phyloP scores from a whole-genome alignment of 2,113 vertebrate species.

The Hirundichthys speculiger region DNA sequence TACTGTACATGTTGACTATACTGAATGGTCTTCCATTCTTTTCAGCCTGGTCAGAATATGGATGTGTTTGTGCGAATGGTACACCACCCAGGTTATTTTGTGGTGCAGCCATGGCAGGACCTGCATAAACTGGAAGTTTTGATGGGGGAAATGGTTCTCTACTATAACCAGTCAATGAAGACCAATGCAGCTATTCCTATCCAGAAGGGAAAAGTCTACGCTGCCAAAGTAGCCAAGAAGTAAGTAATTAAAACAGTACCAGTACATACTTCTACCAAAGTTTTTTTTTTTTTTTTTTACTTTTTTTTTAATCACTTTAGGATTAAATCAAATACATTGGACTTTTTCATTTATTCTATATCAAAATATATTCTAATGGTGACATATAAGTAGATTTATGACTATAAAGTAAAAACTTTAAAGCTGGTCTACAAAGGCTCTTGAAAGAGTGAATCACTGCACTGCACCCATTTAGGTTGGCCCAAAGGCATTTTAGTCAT shows the following conservation, averaged over 20 bases:
- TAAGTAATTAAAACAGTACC: slow-evolving; percentile 48
- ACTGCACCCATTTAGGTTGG: too few species aligned
- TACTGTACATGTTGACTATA: too few species aligned
- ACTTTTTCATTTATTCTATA: too few species aligned
- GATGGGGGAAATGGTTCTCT: slow-evolving; percentile 95
- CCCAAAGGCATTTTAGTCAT: too few species aligned
- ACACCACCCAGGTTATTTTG: slow-evolving; percentile 93
- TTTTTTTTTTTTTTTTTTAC: neutral
- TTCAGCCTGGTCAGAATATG: slow-evolving; percentile 85
- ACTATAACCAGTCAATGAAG: slow-evolving; percentile 85
- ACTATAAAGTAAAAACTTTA: too few species aligned
- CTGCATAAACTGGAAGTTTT: slow-evolving; percentile 89
- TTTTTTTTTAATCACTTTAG: neutral
- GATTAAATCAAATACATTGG: too few species aligned
- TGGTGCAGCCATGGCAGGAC: slow-evolving; percentile 92
- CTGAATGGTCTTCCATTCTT: neutral
- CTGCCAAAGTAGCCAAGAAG: slow-evolving; percentile 92
- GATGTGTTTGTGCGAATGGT: slow-evolving; percentile 91
- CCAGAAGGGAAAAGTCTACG: slow-evolving; percentile 87
- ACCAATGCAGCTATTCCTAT: slow-evolving; percentile 50
- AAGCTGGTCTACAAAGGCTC: too few species aligned
- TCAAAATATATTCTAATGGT: too few species aligned
- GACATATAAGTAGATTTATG: too few species aligned
- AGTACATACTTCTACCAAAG: neutral
- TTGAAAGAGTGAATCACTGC: too few species aligned